Evolutionary conservation across 2,113 vertebrate species (phyloP).

Genomic region (Capra hircus): DNA sequence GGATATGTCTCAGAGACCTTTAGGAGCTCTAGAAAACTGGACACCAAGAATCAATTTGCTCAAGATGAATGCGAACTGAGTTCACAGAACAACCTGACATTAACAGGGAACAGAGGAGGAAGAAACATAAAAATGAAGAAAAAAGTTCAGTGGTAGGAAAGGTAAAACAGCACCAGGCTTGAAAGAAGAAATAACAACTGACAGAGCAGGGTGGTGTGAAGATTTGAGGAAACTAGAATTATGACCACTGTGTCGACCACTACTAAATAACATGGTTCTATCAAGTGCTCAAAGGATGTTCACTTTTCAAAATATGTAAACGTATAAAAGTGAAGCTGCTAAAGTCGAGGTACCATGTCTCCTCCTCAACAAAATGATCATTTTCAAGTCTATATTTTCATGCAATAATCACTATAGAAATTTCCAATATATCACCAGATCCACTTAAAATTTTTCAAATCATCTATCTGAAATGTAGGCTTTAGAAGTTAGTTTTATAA

Average conservation of each 20-base stretch:
- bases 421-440: neutral
- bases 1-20: neutral
- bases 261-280: neutral
- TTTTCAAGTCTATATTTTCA: neutral
- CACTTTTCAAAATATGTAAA: neutral
- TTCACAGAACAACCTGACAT: neutral
- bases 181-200: neutral
- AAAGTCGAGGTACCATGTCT: neutral
- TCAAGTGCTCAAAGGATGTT: neutral
- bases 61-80: neutral
- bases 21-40: neutral
- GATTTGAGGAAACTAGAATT: neutral
- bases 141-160: neutral
- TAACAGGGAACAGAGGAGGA: neutral
- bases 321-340: neutral
- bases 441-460: neutral
- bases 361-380: neutral
- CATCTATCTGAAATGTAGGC: neutral
- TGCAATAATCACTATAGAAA: neutral
- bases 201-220: neutral
- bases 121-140: neutral
- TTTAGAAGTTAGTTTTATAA: neutral
- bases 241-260: fast-evolving
- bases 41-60: neutral
- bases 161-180: neutral